A percentile compares a stretch with the other conserved stretches of the same genome.
These are phyloP conservation scores for Eristalis tenax DNA, from an alignment of 2,888 invertebrate species.

Conservation along the genomic window DNA sequence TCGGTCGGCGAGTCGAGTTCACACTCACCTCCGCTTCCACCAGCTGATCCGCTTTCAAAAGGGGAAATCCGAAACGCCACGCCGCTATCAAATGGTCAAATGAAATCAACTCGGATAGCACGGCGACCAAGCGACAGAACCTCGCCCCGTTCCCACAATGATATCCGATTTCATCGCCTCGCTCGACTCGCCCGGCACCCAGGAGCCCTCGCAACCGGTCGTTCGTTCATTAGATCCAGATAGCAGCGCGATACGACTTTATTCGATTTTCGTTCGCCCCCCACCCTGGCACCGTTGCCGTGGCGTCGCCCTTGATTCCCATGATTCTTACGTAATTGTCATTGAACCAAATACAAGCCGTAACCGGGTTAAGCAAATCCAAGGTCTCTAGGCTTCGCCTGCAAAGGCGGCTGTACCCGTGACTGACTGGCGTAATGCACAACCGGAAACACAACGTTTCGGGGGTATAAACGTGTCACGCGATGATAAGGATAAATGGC, in stretches of 20 bases:
- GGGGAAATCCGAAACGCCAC: constrained; percentile 47
- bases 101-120: constrained; percentile 35
- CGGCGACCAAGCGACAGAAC: constrained; percentile 23
- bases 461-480: constrained; percentile 40
- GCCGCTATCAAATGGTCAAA: constrained; percentile 64
- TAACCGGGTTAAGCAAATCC: constrained; percentile 48
- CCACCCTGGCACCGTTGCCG: neutral
- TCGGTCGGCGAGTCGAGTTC: constrained; percentile 17
- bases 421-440: constrained; percentile 30
- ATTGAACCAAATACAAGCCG: constrained; percentile 37
- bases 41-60: constrained; percentile 42
- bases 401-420: neutral
- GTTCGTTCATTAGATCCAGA: constrained; percentile 64
- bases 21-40: neutral
- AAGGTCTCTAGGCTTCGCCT: constrained; percentile 24
- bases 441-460: constrained; percentile 50
- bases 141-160: constrained; percentile 48
- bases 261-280: constrained; percentile 2
- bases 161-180: constrained; percentile 51
- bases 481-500: constrained; percentile 51
- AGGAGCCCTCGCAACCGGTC: constrained; percentile 21
- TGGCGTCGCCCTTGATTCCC: neutral
- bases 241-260: constrained; percentile 3
- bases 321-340: constrained; percentile 42
- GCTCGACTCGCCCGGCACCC: neutral